Evolutionary conservation across 2,113 vertebrate species (phyloP).

Genomic region (Otolemur garnettii): DNA sequence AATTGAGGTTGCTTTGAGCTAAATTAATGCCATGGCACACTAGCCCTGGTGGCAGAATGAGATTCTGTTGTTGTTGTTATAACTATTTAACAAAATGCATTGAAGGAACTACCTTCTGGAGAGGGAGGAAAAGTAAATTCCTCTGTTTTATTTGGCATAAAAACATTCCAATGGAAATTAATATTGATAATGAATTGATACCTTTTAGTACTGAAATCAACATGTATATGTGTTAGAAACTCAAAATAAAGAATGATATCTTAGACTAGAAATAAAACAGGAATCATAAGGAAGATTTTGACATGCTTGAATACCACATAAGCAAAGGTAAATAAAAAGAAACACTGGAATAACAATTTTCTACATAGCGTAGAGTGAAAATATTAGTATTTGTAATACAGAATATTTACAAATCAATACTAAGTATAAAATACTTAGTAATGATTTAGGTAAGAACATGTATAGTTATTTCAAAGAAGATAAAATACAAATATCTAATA

Average conservation of each 20-base stretch:
- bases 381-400: background rate
- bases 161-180: background rate
- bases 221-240: background rate
- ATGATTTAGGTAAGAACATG: background rate
- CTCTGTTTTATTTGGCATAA: background rate
- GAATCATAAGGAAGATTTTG: background rate
- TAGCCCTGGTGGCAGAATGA: too few species aligned
- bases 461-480: background rate
- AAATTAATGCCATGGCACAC: too few species aligned
- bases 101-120: background rate
- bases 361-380: background rate
- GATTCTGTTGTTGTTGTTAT: too few species aligned
- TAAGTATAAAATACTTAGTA: background rate
- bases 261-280: background rate
- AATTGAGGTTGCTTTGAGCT: too few species aligned
- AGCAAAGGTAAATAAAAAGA: background rate
- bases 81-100: background rate
- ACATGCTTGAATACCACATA: background rate
- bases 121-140: background rate
- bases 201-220: background rate
- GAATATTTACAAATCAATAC: slow-evolving; percentile 23
- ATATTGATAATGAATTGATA: background rate
- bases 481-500: background rate
- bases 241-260: background rate
- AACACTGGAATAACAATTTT: background rate